Evolutionary conservation across 2,113 vertebrate genomes (phyloP), one percentile per base, ranked within the genome.

Genomic region (Gobius niger): DNA sequence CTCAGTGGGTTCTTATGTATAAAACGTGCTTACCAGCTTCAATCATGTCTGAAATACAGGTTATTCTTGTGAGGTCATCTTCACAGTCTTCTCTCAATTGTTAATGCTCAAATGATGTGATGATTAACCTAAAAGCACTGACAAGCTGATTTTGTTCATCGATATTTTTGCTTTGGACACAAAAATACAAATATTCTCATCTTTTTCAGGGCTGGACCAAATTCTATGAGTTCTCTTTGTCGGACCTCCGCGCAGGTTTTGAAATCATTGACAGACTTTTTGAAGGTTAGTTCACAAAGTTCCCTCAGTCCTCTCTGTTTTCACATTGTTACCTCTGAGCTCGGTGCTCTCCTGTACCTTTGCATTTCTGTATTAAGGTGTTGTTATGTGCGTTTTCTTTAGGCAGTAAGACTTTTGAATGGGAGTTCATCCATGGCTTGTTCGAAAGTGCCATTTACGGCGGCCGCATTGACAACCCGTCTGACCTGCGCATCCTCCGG

Each of bases 181-280:
- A 63, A 56, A 57, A 57, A 57, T 65, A 8, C 46, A 47, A 19
- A 62, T 65, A 13, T 14, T 10, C 18, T 13, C 14, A 7, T 60
- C 0, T 11, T 47, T 46, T 65, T 9, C 72, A 99, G 98, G 96
- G 97, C 47, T 99, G 98, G 97, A 99, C 97, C n/a, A 97, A 98
- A 71, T 99, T 99, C 90, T 98, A 99, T 70, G 96, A 99, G 84
- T 99, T 99, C 88, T 99, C 98, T 53, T 89, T 98, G 77, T 96
- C 96, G 13, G 98, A 99, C 87, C 94, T 99, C 51, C 96, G 96
- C 40, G 96, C 97, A 68, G 96, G 95, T 7, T 98, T 95, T 84
- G 94, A 96, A 72, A 96, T 99, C 80, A 96, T 98, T 60, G 95
- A 98, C 85, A 87, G 93, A 24, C 94, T 98, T 42, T 99, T 97